Conservation (phyloP, 2,888 invertebrate genomes). For the Apamea crenata region DNA sequence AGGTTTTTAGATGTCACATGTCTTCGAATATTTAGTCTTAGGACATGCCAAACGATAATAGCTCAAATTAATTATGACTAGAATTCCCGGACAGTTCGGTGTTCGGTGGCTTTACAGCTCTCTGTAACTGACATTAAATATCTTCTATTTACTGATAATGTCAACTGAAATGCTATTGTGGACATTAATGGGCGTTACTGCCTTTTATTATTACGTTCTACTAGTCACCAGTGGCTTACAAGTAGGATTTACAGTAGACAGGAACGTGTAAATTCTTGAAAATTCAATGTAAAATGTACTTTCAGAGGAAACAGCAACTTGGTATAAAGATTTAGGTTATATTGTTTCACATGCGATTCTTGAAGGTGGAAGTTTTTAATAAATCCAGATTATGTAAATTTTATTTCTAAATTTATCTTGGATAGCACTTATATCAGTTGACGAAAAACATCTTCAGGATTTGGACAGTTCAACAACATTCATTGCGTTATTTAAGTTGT, state of each 20-base stretch:
- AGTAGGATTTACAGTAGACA: constrained; percentile 35
- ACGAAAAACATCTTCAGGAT: neutral
- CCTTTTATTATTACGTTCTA: constrained; percentile 43
- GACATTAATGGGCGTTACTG: constrained; percentile 49
- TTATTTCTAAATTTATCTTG: neutral
- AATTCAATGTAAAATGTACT: constrained; percentile 20
- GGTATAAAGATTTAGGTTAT: neutral
- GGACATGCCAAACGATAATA: constrained; percentile 19
- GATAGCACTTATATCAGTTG: neutral
- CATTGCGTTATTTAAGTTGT: no score
- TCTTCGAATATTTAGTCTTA: no score
- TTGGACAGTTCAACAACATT: no score
- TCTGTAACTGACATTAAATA: constrained; percentile 53
- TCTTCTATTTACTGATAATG: constrained; percentile 54
- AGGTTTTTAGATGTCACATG: no score
- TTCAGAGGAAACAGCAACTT: neutral
- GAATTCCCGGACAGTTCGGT: constrained; percentile 27
- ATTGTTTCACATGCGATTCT: neutral
- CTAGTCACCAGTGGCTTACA: constrained; percentile 35
- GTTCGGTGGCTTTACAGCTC: constrained; percentile 27
- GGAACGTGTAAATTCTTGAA: constrained; percentile 11
- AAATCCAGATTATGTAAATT: neutral
- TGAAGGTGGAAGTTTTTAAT: neutral
- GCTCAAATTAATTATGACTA: constrained; percentile 46
- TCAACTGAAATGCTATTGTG: constrained; percentile 40